Evolutionary conservation across 2,113 vertebrate species (phyloP), one percentile per base, ranked within the genome.

Genomic region (Larimichthys polyactis): DNA sequence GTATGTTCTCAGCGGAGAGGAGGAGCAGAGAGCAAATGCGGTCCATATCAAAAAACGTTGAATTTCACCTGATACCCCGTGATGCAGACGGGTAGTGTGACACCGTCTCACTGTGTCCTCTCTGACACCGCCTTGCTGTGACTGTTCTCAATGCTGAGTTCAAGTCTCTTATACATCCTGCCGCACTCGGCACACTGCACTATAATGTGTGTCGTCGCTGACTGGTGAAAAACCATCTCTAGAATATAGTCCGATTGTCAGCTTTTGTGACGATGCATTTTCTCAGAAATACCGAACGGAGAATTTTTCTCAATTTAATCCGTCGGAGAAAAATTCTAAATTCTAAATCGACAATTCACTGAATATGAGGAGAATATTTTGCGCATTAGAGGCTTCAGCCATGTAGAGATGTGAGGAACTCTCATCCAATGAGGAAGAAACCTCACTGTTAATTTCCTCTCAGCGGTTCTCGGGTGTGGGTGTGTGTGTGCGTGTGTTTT

Each of bases 361-460:
- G 22, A 15, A 59, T 20, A 48, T 43, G 4, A 19, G n/a, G 29
- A 43, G 49, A 52, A 15, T 14, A 2, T 15, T 49, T 7, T 20
- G 1, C 32, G 32, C 51, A 22, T 80, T 11, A 54, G 17, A 46
- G 5, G 7, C 32, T 49, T 17, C 11, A 7, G 22, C 3, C 24
- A 6, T 22, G 48, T 4, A 71, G 5, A 73, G 10, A 54, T 27
- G 69, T 76, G 57, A 81, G 79, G 82, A 91, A 88, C 71, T 89
- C 7, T 55, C 11, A 19, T 59, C 14, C 49, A 71, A 86, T 84
- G 90, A 87, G 88, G 90, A 92, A 88, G 91, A 91, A 89, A 44
- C 19, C 16, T 77, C 79, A 44, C 65, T 49, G 16, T 44, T 58
- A 36, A 87, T 84, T 91, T 91, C 89, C 87, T 73, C 55, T 87